Conservation (phyloP, 2,888 invertebrate species). For the Lasioglossum morio region DNA sequence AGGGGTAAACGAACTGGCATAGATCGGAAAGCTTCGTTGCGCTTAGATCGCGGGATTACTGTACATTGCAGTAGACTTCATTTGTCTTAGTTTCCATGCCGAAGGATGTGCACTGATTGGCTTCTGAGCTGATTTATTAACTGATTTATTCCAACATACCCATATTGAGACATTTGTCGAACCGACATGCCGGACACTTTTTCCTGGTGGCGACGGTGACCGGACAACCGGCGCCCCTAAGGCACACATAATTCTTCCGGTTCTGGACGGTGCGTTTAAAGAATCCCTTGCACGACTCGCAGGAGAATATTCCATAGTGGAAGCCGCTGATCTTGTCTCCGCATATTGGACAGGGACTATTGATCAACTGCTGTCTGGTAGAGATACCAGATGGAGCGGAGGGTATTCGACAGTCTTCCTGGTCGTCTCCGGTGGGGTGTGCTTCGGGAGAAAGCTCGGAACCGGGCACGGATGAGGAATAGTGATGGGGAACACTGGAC, state of each 20-base stretch:
- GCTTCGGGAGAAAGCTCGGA: conserved; percentile 77
- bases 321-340: conserved; percentile 98
- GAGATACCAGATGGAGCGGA: conserved; percentile 92
- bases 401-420: conserved; percentile 79
- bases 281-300: conserved; percentile 99
- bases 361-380: conserved; percentile 93
- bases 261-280: conserved; percentile 99
- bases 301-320: conserved; percentile 99
- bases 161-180: conserved; percentile 97
- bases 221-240: conserved; percentile 95
- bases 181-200: conserved; percentile 98
- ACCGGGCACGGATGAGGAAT: conserved; percentile 72
- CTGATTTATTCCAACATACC: conserved; percentile 86
- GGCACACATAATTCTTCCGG: conserved; percentile 97
- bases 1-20: no score
- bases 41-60: no score
- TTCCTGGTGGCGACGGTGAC: conserved; percentile 97
- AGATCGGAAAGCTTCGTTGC: no score
- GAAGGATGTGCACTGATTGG: neutral
- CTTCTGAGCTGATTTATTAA: neutral
- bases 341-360: conserved; percentile 97
- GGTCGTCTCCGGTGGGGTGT: conserved; percentile 73
- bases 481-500: conserved; percentile 72
- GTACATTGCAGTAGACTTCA: neutral
- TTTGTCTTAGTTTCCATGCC: neutral